Base-by-base conservation (phyloP, 2,797 vertebrate species). In the Holocentrus rufus region DNA sequence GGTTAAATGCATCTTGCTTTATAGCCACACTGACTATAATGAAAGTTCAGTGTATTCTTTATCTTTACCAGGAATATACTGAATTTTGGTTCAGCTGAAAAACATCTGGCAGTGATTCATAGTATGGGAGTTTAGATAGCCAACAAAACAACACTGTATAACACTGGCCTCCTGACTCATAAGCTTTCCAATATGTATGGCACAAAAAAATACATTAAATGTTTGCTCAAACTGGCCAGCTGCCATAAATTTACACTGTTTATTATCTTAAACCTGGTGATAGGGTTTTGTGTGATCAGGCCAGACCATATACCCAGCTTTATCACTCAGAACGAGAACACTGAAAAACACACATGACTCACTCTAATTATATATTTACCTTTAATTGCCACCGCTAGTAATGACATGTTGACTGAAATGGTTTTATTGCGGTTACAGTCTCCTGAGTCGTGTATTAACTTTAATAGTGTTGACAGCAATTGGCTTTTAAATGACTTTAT, bases 281-380 rank as follows among this genome's bases (percentile, higher is more conserved):
- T 18, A 17, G 36, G 66, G 66, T 62, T 47, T 14, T 75, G 74
- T 69, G 67, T 44, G 58, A 83, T 79, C 64, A 56, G 5, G 59
- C 18, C n/a, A 13, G 34, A 9, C 17, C 8, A 11, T 34, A 68
- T 30, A 47, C 30, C 7, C 59, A 57, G 68, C 57, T 72, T 80
- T 80, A 82, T 87, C 80, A 72, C 59, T 47, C 46, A 72, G 76
- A 76, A 83, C 74, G 78, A 50, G 39, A 63, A n/a, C 50, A 68
- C 74, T 74, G 57, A 53, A 75, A 76, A 34, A 69, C 77, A 85
- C 79, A 78, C 73, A 80, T 86, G 82, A 86, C 64, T 86, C 85
- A 73, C 22, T 77, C 64, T 88, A 85, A 85, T 85, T 88, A 81
- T 72, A 85, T 9, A 39, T 71, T 71, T 31, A 64, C 47, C 83